Base-by-base conservation (phyloP, 2,888 invertebrate species). In the Meteorus colon region DNA sequence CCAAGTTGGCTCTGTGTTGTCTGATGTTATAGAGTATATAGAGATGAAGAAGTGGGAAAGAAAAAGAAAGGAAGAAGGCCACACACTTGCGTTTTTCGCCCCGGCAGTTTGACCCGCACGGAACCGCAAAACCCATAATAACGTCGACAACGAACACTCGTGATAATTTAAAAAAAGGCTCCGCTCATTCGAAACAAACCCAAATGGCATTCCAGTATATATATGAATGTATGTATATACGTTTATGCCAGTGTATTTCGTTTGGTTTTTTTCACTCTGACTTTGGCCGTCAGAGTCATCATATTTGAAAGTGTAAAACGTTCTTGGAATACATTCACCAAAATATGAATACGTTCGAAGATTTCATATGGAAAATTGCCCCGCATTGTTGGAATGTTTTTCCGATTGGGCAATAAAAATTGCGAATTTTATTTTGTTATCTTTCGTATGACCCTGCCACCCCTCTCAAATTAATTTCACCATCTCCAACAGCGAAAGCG, bases 91-190 rank as follows among this genome's bases (percentile, higher is more conserved):
- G 59, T 59, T 29, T 75, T 75, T 75, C 60, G 41, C 66, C 67
- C 48, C 51, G 51, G 76, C 37, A 60, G 80, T 80, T 80, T 80
- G 80, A 80, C 80, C 80, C 79, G 80, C 78, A 77, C 78, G 77
- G 79, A 81, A 81, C 81, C 81, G 73, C 81, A 81, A 81, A 81
- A 81, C 81, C 79, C 81, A 80, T 81, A 81, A 81, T 80, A 81
- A 81, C 79, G 76, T 78, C 80, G 80, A 81, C 79, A 80, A 80
- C 80, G 19, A 80, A 77, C 67, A 73, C 77, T 65, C 78, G 78
- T 76, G 79, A 81, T 77, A 78, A 79, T 76, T 76, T 68, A 73
- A 79, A 76, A 79, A 75, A 78, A 63, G 66, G 77, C 72, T 27
- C 51, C 73, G 41, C 76, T 76, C 68, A 73, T 76, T 76, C 67